A percentile compares a stretch with the other conserved stretches of the same genome.
phyloP scores from a whole-genome alignment of 2,113 vertebrate species.

The Cheirogaleus medius region DNA sequence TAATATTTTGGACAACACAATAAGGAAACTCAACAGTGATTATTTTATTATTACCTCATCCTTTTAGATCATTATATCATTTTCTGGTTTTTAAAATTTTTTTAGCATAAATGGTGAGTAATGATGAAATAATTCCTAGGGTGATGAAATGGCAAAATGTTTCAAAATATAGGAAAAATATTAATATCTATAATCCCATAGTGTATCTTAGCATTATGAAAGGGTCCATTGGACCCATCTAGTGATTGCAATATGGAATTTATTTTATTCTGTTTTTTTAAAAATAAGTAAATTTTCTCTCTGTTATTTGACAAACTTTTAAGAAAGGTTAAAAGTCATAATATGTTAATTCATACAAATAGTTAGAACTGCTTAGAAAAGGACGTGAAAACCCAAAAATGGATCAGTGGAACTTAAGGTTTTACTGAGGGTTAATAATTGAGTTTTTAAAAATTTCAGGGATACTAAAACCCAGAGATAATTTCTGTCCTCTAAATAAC shows the following conservation, averaged over 20 bases:
- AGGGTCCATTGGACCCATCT: neutral
- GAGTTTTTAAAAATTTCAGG: neutral
- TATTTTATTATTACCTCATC: neutral
- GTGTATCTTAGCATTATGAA: neutral
- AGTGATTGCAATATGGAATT: neutral
- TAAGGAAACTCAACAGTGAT: neutral
- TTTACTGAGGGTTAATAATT: neutral
- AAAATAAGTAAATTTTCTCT: neutral
- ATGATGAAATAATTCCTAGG: slow-evolving; percentile 20
- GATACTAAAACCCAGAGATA: slow-evolving; percentile 30
- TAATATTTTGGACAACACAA: neutral
- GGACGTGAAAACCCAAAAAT: neutral
- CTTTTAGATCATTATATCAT: neutral
- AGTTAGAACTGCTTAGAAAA: slow-evolving; percentile 47
- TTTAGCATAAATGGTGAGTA: neutral
- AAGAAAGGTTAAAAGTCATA: neutral
- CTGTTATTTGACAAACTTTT: neutral
- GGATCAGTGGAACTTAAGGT: neutral
- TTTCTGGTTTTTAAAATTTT: neutral
- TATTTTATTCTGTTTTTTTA: neutral
- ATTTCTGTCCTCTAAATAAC: slow-evolving; percentile 55
- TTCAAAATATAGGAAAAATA: neutral
- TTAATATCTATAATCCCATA: neutral
- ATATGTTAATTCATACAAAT: neutral
- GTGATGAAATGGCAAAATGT: neutral